Evolutionary conservation across 2,797 vertebrate genomes (phyloP), one percentile per base, ranked within the genome.

Genomic region (Sciurus carolinensis): DNA sequence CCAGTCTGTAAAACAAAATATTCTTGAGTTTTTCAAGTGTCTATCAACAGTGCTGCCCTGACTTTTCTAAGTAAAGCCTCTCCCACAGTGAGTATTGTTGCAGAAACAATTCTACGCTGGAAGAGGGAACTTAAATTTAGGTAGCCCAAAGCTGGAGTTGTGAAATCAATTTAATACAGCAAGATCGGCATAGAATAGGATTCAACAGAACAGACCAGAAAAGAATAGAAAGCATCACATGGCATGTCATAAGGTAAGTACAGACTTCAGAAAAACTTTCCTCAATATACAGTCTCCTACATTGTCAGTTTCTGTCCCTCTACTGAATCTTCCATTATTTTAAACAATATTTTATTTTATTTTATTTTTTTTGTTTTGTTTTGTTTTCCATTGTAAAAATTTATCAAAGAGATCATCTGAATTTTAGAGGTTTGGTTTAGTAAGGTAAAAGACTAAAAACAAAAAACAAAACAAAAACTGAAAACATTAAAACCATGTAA

Each of bases 1-100:
- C 17, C 57, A 42, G 76, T 26, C 39, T 84, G 9, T 57, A 81
- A 88, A 95, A 44, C 84, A 80, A 91, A 90, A 59, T 54, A 18
- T 52, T 85, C 62, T 44, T 22, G 4, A 88, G 52, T 33, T 79
- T 76, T 59, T 83, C 11, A 50, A 73, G 42, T 57, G 26, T 44
- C 2, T 75, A 13, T 72, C 28, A 87, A 77, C 24, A 44, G 50
- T n/a, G 42, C 8, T 50, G 44, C 24, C 22, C 18, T 2, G 69
- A 90, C 39, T 73, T 76, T 82, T 75, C n/a, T 20, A 50, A 75
- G 36, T 13, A 83, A 82, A 67, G 73, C 0, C 20, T 39, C 67
- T 47, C 39, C 30, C 9, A 12, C 10, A 12, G 36, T 17, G n/a
- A n/a, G 5, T 39, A 47, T 1, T 93, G 18, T 67, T 54, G 67